phyloP scores from a whole-genome alignment of 2,113 vertebrate genomes.

The Plotosus lineatus region DNA sequence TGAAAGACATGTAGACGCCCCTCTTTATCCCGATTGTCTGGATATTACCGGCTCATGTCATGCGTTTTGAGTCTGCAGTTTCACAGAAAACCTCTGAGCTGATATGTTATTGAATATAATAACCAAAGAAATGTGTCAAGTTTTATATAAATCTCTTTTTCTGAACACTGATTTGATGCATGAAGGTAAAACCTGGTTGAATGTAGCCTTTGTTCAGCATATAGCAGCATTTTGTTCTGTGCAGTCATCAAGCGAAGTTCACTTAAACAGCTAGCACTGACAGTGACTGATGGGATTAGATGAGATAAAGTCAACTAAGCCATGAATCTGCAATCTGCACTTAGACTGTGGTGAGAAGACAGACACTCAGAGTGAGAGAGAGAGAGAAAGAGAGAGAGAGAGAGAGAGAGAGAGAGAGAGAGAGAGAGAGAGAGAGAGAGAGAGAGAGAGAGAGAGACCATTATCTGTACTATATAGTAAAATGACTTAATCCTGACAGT shows the following conservation, averaged over 20 bases:
- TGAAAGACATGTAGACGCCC: not conserved
- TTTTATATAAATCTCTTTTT: not conserved
- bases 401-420: too few relatives aligned
- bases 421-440: too few relatives aligned
- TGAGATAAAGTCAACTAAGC: constrained; percentile 22
- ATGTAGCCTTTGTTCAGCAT: not conserved
- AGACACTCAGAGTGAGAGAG: too few relatives aligned
- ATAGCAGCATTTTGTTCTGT: not conserved
- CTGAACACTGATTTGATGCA: constrained; percentile 5
- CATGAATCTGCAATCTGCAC: constrained; percentile 15
- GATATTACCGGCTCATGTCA: not conserved
- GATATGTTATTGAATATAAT: not conserved
- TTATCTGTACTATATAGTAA: not conserved
- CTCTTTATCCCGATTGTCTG: not conserved
- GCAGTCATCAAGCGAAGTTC: constrained; percentile 2
- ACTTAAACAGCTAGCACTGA: constrained; percentile 15
- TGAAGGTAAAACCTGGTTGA: not conserved
- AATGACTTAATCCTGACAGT: constrained; percentile 13
- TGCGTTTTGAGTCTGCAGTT: not conserved
- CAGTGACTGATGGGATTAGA: constrained; percentile 41
- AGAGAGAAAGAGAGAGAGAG: too few relatives aligned
- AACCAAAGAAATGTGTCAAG: not conserved
- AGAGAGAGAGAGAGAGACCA: too few relatives aligned
- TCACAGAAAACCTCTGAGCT: not conserved
- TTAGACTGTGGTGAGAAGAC: constrained; percentile 25